Evolutionary conservation across 2,113 vertebrate genomes (phyloP), one percentile per base, ranked within the genome.

Genomic region (Gallinago media): DNA sequence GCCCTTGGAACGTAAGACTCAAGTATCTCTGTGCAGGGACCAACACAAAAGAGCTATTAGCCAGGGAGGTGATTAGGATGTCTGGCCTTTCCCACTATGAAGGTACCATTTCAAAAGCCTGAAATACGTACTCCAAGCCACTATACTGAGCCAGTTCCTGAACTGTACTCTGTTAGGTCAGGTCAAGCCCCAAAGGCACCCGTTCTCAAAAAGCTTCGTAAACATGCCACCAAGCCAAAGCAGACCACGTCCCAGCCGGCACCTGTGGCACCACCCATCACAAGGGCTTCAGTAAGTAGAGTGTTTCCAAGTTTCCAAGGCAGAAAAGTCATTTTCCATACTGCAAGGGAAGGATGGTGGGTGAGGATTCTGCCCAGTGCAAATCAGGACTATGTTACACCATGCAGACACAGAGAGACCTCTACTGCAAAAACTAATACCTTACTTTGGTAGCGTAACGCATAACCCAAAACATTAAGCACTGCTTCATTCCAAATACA

Each of bases 381-480:
- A 56, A 21, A 18, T 31, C 44, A 20, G 31, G 52, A 31, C 52
- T 19, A 23, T 2, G 2, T 34, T 8, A 15, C 12, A 19, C 12
- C 52, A n/a, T 36, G 52, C 26, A 21, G 21, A 21, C 1, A 2
- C 31, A 26, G 54, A 13, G 46, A 44, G 26, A 42, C 38, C 22
- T 46, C 46, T 31, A 7, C 6, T 31, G 21, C 32, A 86, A 36
- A 44, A 44, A 2, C 13, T 18, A 31, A 19, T 11, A 25, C 62
- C 15, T 68, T 17, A 31, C 32, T 50, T 32, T 8, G 46, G 38
- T 8, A 61, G 55, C 7, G 4, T 38, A 7, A 38, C 0, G 0
- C 9, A 16, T 15, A 54, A 5, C 11, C 21, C 27, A 47, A n/a
- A 55, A 15, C 29, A 29, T n/a, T 27, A 61, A 46, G 55, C 38